Evolutionary conservation across 2,113 vertebrate genomes (phyloP), one percentile per base, ranked within the genome.

Genomic region (Calyptomena viridis): DNA sequence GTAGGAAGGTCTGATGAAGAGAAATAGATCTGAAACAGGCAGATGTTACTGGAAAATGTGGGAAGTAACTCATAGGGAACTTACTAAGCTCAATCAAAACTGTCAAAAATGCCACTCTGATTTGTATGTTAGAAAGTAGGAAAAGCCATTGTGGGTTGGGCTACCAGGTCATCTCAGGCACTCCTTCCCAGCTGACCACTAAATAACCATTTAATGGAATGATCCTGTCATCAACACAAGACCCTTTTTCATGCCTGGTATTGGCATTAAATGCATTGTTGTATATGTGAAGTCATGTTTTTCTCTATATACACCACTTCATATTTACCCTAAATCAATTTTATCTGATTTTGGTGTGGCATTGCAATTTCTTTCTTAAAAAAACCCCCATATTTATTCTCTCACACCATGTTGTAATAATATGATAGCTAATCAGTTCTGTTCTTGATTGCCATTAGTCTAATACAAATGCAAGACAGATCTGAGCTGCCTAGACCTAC

Each of bases 91-190:
- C 73, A 80, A 89, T 49, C 13, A 22, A 64, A 86, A 13, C 3
- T 47, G 28, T 28, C 35, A 63, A 72, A 58, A 80, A 64, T 7
- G 5, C 21, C 44, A 87, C 8, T 33, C 17, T 55, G 25, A 71
- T 4, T 44, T 49, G 4, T 1, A 40, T 1, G 4, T 17, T 25
- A 63, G 6, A 11, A 76, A 40, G n/a, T 1, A 72, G 28, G 14
- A 83, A 79, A 76, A 68, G 5, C 6, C 42, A 35, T 40, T n/a
- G 24, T 15, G 5, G 12, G 30, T 17, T 19, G 7, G 18, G 44
- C 6, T 78, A 82, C 22, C 0, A 15, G 31, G 53, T 44, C 8
- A 39, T 16, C 47, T 71, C 60, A 49, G 50, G 6, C 14, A 52
- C 31, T 64, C 31, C 52, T 85, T 49, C 56, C 64, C 62, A 85